Evolutionary conservation across 2,797 vertebrate species (phyloP), one percentile per base, ranked within the genome.

Genomic region (Cossypha heuglini): DNA sequence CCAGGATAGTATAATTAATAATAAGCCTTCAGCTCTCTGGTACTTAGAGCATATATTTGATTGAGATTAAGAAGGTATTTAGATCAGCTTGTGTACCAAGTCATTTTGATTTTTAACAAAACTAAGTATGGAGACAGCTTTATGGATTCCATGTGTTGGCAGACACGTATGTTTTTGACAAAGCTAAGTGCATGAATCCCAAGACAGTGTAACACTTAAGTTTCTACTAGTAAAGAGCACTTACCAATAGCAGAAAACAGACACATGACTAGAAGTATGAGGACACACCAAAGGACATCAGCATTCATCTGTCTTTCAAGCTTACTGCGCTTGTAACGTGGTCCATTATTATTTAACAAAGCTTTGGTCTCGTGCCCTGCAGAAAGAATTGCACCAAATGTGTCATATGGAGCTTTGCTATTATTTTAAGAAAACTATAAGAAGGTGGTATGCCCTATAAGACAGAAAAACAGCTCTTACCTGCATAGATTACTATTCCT

Each of bases 311-410:
- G 99, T 45, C 99, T 97, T 98, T 99, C 99, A 88, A 99, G 99
- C 96, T 99, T 99, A 88, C 99, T 99, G 96, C 99, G 99, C 93
- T 99, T 99, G 97, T 99, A 99, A 64, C 99, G 99, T 4, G 99
- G 99, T 29, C 99, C 99, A 9, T 99, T 99, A 97, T 99, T 99
- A 97, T 99, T 99, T 85, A 99, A 97, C 97, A 99, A 99, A 90
- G 99, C 99, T 98, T 99, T 99, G 86, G 99, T 99, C 96, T 99
- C 99, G 15, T 99, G 99, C 84, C 99, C 99, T 99, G 97, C 6
- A 95, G 88, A 93, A 86, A 58, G 31, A 94, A 89, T 88, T 69
- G 55, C 28, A 92, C 59, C 51, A 78, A 26, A 91, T 11, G 19
- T 31, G 57, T 77, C 72, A 87, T 10, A 67, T 1, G 17, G 46